phyloP scores from a whole-genome alignment of 2,888 invertebrate species.

The Cataglyphis altisquamis region DNA sequence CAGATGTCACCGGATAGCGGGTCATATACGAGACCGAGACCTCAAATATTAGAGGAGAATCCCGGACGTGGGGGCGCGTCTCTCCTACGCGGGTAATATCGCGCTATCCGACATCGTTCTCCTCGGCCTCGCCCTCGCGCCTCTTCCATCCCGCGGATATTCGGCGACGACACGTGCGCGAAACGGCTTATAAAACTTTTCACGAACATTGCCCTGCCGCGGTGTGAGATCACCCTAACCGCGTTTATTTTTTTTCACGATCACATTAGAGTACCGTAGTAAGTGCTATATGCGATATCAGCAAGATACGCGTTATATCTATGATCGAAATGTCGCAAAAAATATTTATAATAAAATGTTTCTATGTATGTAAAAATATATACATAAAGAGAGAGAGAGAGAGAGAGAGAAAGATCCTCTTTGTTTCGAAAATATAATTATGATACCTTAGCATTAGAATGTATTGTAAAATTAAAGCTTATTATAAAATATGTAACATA shows the following conservation, averaged over 20 bases:
- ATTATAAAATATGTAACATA: not conserved
- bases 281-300: not conserved
- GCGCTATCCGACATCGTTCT: slow-evolving; percentile 62
- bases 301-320: not conserved
- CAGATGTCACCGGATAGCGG: slow-evolving; percentile 81
- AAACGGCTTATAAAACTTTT: slow-evolving; percentile 81
- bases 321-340: not conserved
- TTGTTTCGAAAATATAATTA: not conserved
- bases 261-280: not conserved
- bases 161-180: slow-evolving; percentile 78
- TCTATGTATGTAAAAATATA: not conserved
- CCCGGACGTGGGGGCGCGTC: slow-evolving; percentile 61
- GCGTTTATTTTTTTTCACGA: not conserved
- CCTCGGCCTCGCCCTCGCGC: slow-evolving; percentile 55
- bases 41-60: slow-evolving; percentile 82
- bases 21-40: slow-evolving; percentile 81
- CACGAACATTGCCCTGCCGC: slow-evolving; percentile 25
- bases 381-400: not conserved
- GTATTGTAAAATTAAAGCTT: not conserved
- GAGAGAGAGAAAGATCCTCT: no score
- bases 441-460: not conserved
- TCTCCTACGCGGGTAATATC: slow-evolving; percentile 71
- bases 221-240: slow-evolving; percentile 18
- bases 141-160: slow-evolving; percentile 41
- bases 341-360: not conserved